Evolutionary conservation across 1,140 invertebrate species (phyloP).

Genomic region (Meloidogyne chitwoodi): DNA sequence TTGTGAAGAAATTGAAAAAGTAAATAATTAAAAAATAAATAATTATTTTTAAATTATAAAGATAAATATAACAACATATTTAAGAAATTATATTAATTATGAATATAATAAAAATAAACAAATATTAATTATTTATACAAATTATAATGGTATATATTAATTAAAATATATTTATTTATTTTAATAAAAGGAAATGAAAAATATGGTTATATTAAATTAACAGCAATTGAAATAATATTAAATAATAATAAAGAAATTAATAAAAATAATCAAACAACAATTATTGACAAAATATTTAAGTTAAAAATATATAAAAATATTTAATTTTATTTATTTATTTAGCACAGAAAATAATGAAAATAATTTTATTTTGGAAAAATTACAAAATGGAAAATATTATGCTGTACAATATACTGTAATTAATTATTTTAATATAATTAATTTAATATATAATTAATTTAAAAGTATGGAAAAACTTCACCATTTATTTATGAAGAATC

Average conservation of each 20-base stretch:
- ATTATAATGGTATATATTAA: constrained; percentile 22
- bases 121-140: constrained; percentile 38
- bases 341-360: constrained; percentile 38
- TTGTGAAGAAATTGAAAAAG: constrained; percentile 41
- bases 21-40: constrained; percentile 25
- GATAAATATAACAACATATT: neutral
- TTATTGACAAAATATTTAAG: constrained; percentile 42
- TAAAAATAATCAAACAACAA: constrained; percentile 26
- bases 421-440: no score
- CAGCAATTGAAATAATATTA: constrained; percentile 34
- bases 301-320: neutral
- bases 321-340: neutral
- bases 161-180: no score
- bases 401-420: constrained; percentile 49
- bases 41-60: neutral
- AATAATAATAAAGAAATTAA: constrained; percentile 12
- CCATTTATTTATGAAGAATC: constrained; percentile 55
- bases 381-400: constrained; percentile 45
- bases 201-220: constrained; percentile 45
- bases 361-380: constrained; percentile 38
- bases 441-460: neutral
- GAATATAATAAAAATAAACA: constrained; percentile 7
- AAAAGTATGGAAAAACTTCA: constrained; percentile 46
- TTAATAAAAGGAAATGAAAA: constrained; percentile 26
- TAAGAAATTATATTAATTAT: constrained; percentile 46